These are phyloP conservation scores for Orestias chungarensis DNA, from an alignment of 2,797 vertebrate species.

Conservation along the genomic window DNA sequence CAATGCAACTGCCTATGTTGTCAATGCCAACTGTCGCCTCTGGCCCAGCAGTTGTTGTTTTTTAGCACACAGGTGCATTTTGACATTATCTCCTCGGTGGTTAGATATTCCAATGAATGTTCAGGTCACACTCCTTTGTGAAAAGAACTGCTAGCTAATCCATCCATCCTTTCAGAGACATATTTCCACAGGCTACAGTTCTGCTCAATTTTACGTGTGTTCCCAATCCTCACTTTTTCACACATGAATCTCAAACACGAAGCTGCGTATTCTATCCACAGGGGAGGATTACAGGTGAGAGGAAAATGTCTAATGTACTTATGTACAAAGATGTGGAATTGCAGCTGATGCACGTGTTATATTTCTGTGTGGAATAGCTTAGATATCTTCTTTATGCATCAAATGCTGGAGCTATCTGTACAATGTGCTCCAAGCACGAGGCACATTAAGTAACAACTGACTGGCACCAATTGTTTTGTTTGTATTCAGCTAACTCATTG, in stretches of 20 bases:
- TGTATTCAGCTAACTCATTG: constrained; percentile 30
- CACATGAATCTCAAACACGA: constrained; percentile 34
- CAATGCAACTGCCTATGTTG: background rate
- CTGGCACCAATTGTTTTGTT: constrained; percentile 45
- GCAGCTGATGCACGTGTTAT: constrained; percentile 15
- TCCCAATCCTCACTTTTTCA: constrained; percentile 38
- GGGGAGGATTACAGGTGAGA: constrained; percentile 44
- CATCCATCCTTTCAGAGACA: constrained; percentile 34
- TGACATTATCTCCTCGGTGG: constrained; percentile 11
- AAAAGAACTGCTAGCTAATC: constrained; percentile 34
- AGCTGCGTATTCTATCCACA: constrained; percentile 39
- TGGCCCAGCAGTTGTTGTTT: background rate
- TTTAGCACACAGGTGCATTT: constrained; percentile 30
- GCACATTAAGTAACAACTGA: constrained; percentile 57
- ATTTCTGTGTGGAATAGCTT: constrained; percentile 9
- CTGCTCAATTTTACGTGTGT: constrained; percentile 34
- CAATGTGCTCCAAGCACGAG: constrained; percentile 16
- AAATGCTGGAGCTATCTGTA: constrained; percentile 20
- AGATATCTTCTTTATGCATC: constrained; percentile 25
- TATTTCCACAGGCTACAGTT: constrained; percentile 38
- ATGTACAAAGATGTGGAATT: constrained; percentile 31
- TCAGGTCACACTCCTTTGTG: constrained; percentile 12
- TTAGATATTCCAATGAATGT: constrained; percentile 2
- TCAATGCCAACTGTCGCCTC: background rate
- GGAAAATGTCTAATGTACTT: constrained; percentile 38